phyloP scores from a whole-genome alignment of 2,888 invertebrate species.

The Myopa testacea region DNA sequence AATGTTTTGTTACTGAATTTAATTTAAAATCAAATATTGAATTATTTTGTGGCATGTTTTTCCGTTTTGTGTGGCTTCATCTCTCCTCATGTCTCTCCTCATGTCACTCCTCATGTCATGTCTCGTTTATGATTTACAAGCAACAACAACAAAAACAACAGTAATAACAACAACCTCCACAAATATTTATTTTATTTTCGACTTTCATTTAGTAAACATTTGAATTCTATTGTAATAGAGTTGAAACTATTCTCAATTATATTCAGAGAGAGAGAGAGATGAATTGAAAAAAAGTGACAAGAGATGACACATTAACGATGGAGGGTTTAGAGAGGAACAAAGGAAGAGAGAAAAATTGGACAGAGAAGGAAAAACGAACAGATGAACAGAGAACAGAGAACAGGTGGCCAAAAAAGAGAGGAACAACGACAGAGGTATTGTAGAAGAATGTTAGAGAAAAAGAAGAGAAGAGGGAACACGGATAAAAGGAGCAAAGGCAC shows the following conservation, averaged over 20 bases:
- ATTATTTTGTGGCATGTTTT: too few species aligned
- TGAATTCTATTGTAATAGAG: background rate
- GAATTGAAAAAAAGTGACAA: too few species aligned
- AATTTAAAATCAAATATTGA: too few species aligned
- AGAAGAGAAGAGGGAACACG: background rate
- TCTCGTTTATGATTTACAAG: background rate
- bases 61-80: too few species aligned
- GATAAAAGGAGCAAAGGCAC: background rate
- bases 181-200: background rate
- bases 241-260: too few species aligned
- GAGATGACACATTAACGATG: too few species aligned
- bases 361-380: background rate
- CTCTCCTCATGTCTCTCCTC: too few species aligned
- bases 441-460: background rate
- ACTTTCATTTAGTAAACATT: background rate
- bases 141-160: background rate
- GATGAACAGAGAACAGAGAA: background rate
- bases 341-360: background rate
- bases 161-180: background rate
- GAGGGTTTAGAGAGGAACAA: background rate
- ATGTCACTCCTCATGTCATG: too few species aligned
- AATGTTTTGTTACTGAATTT: background rate
- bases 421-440: background rate
- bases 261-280: too few species aligned
- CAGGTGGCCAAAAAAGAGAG: too few species aligned